Percentiles rank a stretch among this genome's conserved stretches.
Evolutionary conservation across 2,113 vertebrate genomes (phyloP).

Genomic region (Nothocercus nigrocapillus): DNA sequence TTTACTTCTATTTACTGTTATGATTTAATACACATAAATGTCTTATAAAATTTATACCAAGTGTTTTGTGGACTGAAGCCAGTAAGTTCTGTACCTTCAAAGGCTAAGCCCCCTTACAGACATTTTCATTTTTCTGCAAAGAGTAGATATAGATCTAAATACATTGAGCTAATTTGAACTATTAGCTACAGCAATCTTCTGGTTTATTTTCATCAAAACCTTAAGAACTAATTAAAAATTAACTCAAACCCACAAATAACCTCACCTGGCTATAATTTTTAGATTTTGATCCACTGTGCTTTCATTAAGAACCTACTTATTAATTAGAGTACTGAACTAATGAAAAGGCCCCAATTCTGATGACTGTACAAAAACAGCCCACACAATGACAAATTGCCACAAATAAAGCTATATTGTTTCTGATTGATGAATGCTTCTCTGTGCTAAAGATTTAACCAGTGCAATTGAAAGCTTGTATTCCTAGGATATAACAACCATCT

Average conservation of each 20-base stretch:
- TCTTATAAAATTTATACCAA: slow-evolving; percentile 13
- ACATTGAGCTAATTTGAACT: background rate
- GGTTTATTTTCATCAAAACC: background rate
- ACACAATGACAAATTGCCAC: background rate
- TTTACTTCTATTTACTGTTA: background rate
- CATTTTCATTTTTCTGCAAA: background rate
- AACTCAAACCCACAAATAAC: background rate
- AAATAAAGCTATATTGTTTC: background rate
- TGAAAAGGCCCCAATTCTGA: background rate
- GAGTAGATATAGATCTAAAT: background rate
- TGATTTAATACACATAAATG: slow-evolving; percentile 4
- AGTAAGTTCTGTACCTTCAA: background rate
- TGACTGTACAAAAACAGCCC: background rate
- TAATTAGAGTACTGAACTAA: background rate
- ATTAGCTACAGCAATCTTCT: background rate
- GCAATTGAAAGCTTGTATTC: background rate
- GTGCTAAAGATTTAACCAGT: background rate
- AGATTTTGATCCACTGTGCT: background rate
- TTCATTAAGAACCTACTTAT: background rate
- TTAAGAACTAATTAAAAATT: background rate
- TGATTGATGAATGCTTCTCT: background rate
- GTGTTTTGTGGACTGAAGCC: background rate
- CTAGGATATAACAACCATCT: background rate
- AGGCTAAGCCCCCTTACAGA: background rate
- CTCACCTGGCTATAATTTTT: background rate